Conservation (phyloP, 2,888 invertebrate genomes). For the Sisyra terminalis region DNA sequence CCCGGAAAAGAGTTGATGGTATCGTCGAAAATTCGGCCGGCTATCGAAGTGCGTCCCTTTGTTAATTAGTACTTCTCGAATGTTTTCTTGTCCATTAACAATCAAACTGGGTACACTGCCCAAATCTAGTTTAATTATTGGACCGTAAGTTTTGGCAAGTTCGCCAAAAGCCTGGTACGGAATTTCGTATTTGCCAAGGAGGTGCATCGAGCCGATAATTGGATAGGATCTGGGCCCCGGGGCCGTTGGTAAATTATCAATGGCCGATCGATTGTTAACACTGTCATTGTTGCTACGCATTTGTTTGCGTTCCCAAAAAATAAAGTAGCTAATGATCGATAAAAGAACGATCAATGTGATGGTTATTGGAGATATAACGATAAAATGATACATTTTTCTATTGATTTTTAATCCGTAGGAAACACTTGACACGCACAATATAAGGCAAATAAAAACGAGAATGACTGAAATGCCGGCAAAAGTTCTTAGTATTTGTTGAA, state of each 20-base stretch:
- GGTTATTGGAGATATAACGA: slow-evolving; percentile 8
- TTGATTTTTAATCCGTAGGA: not conserved
- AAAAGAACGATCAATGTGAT: not conserved
- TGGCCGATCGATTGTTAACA: slow-evolving; percentile 3
- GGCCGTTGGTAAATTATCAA: slow-evolving; percentile 21
- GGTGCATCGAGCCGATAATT: slow-evolving; percentile 36
- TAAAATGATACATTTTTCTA: slow-evolving; percentile 6
- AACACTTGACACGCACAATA: no score
- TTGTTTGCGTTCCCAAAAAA: slow-evolving; percentile 2
- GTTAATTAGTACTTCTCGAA: slow-evolving; percentile 36
- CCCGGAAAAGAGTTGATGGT: slow-evolving; percentile 42
- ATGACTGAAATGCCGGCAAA: not conserved
- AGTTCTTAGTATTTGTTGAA: not conserved
- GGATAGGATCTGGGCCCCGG: slow-evolving; percentile 37
- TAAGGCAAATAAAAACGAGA: not conserved
- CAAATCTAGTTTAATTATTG: slow-evolving; percentile 33
- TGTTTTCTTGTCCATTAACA: slow-evolving; percentile 38
- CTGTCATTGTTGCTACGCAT: not conserved
- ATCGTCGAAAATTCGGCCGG: slow-evolving; percentile 44
- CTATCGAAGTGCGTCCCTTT: slow-evolving; percentile 45
- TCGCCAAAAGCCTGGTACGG: slow-evolving; percentile 40
- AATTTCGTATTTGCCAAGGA: slow-evolving; percentile 36
- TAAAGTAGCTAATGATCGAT: slow-evolving; percentile 2
- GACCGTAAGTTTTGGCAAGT: slow-evolving; percentile 33
- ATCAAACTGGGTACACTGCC: slow-evolving; percentile 37